Base-by-base conservation (phyloP, 2,797 vertebrate genomes). In the Ambastaia sidthimunki region DNA sequence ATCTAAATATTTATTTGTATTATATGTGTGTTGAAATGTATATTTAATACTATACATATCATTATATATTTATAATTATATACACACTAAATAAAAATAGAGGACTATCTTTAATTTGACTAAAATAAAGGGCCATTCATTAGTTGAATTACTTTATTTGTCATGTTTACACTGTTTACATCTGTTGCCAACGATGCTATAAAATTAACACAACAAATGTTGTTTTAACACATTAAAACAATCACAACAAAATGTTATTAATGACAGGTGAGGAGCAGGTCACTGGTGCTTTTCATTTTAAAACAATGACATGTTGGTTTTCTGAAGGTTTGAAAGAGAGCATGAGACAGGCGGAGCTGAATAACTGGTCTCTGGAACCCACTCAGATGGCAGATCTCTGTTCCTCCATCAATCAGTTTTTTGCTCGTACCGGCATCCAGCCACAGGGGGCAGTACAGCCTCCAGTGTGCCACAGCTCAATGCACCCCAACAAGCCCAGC, bases 331-430 rank as follows among this genome's bases (percentile, higher is more conserved):
- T 97, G 89, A 96, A 95, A 91, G 96, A 97, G 89, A 97, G 96
- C 85, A 97, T 97, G 96, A 95, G 95, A 87, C 96, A 97, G 91
- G 96, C 96, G 1, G 96, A 97, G 90, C 89, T 97, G 86, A 97
- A 96, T 93, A 96, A 97, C 87, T 97, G 96, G 96, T 96, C 95
- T 82, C 93, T 97, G 87, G 96, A 97, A 89, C 95, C 96, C 79
- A 95, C 94, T 86, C 96, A 97, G 87, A 96, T 97, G 52, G 96
- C 95, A 52, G 96, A 97, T 91, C 94, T 97, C 82, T 97, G 96
- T 92, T 96, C 96, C 75, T 97, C 96, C 83, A 96, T 97, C 88
- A 96, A 96, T 91, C 95, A 97, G 81, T 97, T 97, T 85, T 97
- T 97, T 85, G 92, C 95, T 86, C 96, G 96, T 86, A 97, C 96